These are phyloP conservation scores for Sapajus apella DNA, from an alignment of 2,113 vertebrate genomes.

Conservation along the genomic window DNA sequence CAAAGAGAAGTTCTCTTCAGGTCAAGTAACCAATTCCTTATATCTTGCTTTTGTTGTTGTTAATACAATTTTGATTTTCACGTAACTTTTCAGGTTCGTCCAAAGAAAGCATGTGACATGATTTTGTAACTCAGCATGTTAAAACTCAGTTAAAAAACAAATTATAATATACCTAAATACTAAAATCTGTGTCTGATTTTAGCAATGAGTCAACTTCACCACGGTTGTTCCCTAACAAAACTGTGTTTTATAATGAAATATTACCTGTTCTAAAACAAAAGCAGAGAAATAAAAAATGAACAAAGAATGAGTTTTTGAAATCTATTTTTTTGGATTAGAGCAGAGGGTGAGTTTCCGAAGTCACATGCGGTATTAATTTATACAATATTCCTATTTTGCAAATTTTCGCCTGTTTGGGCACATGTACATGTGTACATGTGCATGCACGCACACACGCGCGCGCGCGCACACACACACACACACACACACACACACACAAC, in stretches of 20 bases:
- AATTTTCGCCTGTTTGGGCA: neutral
- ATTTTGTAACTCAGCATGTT: neutral
- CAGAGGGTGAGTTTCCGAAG: neutral
- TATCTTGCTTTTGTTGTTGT: neutral
- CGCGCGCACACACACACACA: neutral
- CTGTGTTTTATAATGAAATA: neutral
- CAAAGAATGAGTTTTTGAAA: neutral
- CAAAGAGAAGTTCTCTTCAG: neutral
- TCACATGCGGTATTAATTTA: neutral
- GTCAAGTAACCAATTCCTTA: neutral
- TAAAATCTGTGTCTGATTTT: neutral
- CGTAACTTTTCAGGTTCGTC: neutral
- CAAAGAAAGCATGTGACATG: neutral
- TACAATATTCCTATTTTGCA: neutral
- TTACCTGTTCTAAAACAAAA: neutral
- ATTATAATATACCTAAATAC: neutral
- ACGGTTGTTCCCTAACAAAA: neutral
- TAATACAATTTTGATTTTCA: neutral
- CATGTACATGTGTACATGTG: neutral
- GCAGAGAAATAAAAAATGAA: constrained; percentile 1
- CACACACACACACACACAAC: neutral
- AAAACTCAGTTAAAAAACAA: neutral
- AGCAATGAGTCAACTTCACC: neutral
- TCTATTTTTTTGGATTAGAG: neutral
- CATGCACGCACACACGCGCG: no score